Conservation (phyloP, 1,140 invertebrate genomes). For the Pseudomyrmex concolor region DNA sequence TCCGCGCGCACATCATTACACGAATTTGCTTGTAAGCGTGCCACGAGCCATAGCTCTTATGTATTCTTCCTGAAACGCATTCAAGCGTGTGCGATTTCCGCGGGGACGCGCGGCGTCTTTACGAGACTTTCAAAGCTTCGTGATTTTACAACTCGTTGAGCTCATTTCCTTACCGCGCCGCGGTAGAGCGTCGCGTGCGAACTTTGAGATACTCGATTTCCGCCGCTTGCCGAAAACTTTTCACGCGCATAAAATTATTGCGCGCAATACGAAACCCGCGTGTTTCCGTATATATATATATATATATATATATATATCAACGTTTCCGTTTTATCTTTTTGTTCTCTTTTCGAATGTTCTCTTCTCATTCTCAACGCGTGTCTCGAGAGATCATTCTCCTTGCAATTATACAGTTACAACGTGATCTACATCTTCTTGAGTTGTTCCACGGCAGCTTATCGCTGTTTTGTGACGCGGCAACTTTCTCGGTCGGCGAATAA, state of each 20-base stretch:
- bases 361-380: not conserved
- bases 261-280: slow-evolving; percentile 38
- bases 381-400: not conserved
- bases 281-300: no score
- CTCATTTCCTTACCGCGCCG: slow-evolving; percentile 74
- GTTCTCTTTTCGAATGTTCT: not conserved
- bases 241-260: slow-evolving; percentile 71
- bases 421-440: not conserved
- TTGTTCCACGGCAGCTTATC: not conserved
- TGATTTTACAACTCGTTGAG: slow-evolving; percentile 78
- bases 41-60: slow-evolving; percentile 16
- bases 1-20: not conserved
- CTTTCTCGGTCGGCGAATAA: not conserved
- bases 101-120: slow-evolving; percentile 57
- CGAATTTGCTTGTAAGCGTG: not conserved
- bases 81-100: slow-evolving; percentile 47
- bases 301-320: not conserved
- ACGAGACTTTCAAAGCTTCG: slow-evolving; percentile 75
- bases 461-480: not conserved
- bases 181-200: slow-evolving; percentile 49
- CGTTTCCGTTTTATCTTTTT: not conserved
- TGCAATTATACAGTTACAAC: not conserved
- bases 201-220: slow-evolving; percentile 73
- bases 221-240: slow-evolving; percentile 67
- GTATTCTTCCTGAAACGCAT: slow-evolving; percentile 49